Percentiles rank a stretch among this genome's conserved stretches.
Evolutionary conservation across 37 sponge, comb jelly and placozoan genomes (phyloP).

Genomic region (Beroe forskalii): DNA sequence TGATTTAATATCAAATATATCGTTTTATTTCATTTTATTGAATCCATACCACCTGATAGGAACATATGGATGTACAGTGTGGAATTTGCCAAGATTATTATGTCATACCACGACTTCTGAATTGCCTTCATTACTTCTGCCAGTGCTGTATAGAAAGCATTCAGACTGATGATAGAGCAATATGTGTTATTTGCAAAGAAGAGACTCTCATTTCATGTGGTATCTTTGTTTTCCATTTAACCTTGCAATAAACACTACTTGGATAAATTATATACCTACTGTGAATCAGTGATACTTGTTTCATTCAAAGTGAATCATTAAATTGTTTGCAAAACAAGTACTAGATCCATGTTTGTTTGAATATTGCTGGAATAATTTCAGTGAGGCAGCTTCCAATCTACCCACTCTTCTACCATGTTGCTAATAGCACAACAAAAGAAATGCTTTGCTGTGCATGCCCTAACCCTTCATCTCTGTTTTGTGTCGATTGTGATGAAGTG

Average conservation of each 20-base stretch:
- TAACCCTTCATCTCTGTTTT: background rate
- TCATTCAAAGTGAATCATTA: too few relatives aligned
- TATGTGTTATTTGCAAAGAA: background rate
- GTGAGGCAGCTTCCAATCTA: constrained; percentile 14
- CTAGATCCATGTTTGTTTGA: too few relatives aligned
- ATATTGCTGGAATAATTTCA: too few relatives aligned
- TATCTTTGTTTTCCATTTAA: too few relatives aligned
- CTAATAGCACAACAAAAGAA: constrained; percentile 23
- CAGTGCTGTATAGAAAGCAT: constrained; percentile 39
- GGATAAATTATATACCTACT: too few relatives aligned
- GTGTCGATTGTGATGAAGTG: constrained; percentile 22
- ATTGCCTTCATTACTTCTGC: constrained; percentile 36
- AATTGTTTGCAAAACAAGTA: too few relatives aligned
- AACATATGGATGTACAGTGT: background rate
- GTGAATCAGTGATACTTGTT: too few relatives aligned
- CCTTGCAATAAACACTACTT: too few relatives aligned
- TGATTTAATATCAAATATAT: too few relatives aligned
- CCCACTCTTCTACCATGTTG: background rate
- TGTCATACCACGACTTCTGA: constrained; percentile 19
- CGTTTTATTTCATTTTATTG: background rate
- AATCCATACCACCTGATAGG: background rate
- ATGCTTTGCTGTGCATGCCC: background rate
- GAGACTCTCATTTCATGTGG: background rate
- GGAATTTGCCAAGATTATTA: background rate
- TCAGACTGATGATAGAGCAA: background rate